Base-by-base conservation (phyloP, 2,797 vertebrate species). In the Erethizon dorsatum region DNA sequence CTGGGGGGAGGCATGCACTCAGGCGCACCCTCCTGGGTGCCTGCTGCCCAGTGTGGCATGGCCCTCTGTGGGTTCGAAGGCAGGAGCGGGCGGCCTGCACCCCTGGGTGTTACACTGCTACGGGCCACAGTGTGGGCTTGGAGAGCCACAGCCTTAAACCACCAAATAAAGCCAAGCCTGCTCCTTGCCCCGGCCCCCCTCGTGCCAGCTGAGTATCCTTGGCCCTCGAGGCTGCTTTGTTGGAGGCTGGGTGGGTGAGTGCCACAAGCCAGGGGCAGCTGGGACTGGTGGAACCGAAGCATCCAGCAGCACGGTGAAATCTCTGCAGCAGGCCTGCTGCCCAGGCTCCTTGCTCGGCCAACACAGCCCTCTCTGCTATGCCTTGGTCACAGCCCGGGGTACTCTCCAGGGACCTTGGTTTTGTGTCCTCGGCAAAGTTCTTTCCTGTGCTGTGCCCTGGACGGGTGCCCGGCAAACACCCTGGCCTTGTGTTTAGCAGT, bases 401-500 rank as follows among this genome's bases (percentile, higher is more conserved):
- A 26, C 73, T 87, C 82, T 33, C 56, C 54, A 71, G 59, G 61
- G 31, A 14, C 47, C 18, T 26, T 20, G 31, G 20, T 47, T 52
- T 87, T 87, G 24, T 61, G 28, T 57, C 65, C 63, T 73, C 8
- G 4, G 11, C 13, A 12, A 41, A 84, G 26, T 26, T 2, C 45
- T 50, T 73, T n/a, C 12, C 63, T 0, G 0, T 61, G 33, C 47
- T 6, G 2, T 13, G 45, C 13, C 13, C 12, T 8, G 18, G 18
- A 20, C 77, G 20, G 31, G n/a, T 28, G 9, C 31, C 54, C 33
- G 41, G 12, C 50, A 77, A 37, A 67, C 1, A 1, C 71, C 0
- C 1, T 41, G 31, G 18, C 41, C 6, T 14, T 4, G 33, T 24
- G 50, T 37, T 28, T 11, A 1, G 0, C 4, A 4, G 69, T 52